Evolutionary conservation across 2,888 invertebrate genomes (phyloP).

Genomic region (Diaperis boleti): DNA sequence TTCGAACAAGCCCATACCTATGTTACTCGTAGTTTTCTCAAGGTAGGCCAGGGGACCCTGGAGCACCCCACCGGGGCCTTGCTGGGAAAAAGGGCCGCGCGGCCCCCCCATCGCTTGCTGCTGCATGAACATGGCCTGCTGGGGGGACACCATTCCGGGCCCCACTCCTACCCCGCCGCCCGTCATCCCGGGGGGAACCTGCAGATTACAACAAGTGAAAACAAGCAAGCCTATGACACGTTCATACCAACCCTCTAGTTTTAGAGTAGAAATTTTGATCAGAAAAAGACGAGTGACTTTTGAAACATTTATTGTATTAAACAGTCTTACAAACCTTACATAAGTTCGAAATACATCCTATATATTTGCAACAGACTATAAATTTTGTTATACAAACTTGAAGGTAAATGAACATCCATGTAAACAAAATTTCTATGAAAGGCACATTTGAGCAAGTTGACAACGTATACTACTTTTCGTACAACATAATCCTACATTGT

Average conservation of each 20-base stretch:
- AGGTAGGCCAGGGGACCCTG: constrained; percentile 89
- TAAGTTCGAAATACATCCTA: constrained; percentile 49
- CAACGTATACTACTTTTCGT: constrained; percentile 59
- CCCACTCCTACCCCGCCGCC: constrained; percentile 60
- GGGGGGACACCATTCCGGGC: constrained; percentile 64
- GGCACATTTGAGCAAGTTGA: constrained; percentile 65
- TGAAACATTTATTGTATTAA: constrained; percentile 53
- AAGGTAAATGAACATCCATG: constrained; percentile 41
- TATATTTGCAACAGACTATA: constrained; percentile 44
- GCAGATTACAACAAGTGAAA: constrained; percentile 36
- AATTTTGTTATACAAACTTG: constrained; percentile 46
- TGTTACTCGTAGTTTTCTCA: constrained; percentile 92
- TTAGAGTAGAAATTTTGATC: constrained; percentile 33
- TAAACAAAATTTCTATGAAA: constrained; percentile 54
- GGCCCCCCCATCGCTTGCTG: constrained; percentile 66
- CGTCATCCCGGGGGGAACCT: constrained; percentile 63
- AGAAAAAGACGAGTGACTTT: constrained; percentile 50
- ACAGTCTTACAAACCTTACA: constrained; percentile 50
- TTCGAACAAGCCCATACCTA: constrained; percentile 69
- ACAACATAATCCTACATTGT: constrained; percentile 56
- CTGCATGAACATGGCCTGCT: constrained; percentile 72
- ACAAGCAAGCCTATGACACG: neutral
- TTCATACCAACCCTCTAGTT: constrained; percentile 55
- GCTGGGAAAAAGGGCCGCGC: constrained; percentile 68
- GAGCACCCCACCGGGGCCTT: constrained; percentile 70